phyloP scores from a whole-genome alignment of 2,888 invertebrate genomes.

The Axea sp. region DNA sequence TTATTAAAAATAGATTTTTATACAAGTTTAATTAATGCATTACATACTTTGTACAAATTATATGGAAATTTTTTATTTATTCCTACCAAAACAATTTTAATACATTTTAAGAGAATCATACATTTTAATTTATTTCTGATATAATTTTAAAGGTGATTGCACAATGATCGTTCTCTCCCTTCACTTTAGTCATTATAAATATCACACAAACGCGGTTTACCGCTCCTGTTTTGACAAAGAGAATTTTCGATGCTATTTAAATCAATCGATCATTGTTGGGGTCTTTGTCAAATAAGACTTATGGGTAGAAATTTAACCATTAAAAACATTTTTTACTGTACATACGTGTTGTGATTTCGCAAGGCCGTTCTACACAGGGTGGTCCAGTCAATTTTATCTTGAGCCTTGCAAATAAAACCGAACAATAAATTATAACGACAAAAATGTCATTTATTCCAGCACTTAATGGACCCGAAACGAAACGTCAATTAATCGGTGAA shows the following conservation, averaged over 20 bases:
- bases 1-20: not conserved
- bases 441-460: no score
- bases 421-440: no score
- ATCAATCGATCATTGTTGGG: constrained; percentile 1
- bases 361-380: constrained; percentile 76
- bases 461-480: not conserved
- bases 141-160: not conserved
- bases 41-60: no score
- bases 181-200: constrained; percentile 71
- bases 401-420: no score
- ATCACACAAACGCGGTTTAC: constrained; percentile 76
- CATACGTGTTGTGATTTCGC: constrained; percentile 78
- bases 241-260: not conserved
- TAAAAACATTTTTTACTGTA: constrained; percentile 79
- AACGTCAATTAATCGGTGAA: constrained; percentile 13
- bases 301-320: constrained; percentile 78
- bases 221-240: constrained; percentile 61
- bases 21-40: not conserved
- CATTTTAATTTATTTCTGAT: no score
- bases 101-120: no score
- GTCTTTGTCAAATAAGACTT: no score
- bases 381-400: constrained; percentile 66
- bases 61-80: not conserved
- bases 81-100: not conserved
- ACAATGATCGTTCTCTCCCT: constrained; percentile 38